Percentiles rank a stretch among this genome's conserved stretches.
These are phyloP conservation scores for Ptychobarbus kaznakovi DNA, from an alignment of 2,797 vertebrate genomes.

Conservation along the genomic window DNA sequence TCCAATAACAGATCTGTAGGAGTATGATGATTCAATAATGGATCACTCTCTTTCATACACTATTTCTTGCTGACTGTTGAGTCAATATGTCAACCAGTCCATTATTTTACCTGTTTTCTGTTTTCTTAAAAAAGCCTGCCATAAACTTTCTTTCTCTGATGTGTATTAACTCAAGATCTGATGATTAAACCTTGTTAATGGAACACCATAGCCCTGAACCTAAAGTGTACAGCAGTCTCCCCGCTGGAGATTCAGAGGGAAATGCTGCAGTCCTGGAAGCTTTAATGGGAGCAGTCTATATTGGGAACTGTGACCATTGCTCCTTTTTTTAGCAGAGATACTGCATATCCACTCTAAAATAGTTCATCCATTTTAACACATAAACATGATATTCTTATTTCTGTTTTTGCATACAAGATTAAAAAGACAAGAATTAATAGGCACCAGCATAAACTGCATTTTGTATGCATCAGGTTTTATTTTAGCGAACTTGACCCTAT, in stretches of 20 bases:
- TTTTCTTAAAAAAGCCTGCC: not conserved
- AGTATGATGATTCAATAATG: not conserved
- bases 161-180: not conserved
- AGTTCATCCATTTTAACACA: not conserved
- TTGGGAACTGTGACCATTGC: conserved; percentile 15
- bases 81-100: not conserved
- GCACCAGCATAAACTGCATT: not conserved
- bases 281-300: conserved; percentile 21
- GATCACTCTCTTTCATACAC: not conserved
- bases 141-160: not conserved
- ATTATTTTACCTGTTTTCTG: not conserved
- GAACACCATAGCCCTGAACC: not conserved
- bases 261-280: conserved; percentile 8
- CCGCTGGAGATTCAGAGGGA: not conserved
- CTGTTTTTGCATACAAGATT: not conserved
- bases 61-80: conserved; percentile 5
- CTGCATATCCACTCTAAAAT: not conserved
- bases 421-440: not conserved
- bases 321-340: conserved; percentile 9
- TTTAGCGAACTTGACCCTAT: not conserved
- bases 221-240: not conserved
- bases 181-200: conserved; percentile 13
- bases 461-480: not conserved
- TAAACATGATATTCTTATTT: not conserved
- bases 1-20: not conserved